A percentile compares a stretch with the other conserved stretches of the same genome.
Conservation (phyloP, 2,797 vertebrate species). For the Neopelma chrysocephalum region DNA sequence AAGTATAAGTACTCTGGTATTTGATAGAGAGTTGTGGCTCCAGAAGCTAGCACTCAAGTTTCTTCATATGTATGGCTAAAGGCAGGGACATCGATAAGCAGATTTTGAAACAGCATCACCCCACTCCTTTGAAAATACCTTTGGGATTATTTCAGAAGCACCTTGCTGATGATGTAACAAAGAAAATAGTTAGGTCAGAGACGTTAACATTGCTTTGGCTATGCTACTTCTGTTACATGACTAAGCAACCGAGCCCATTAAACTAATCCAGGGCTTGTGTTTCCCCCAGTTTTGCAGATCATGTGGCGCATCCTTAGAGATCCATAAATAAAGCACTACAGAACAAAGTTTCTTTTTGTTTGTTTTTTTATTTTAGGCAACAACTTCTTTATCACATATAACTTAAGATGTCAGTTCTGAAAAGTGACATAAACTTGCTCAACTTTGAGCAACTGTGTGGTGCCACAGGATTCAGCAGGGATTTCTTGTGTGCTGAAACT, state of each 20-base stretch:
- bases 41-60: slow-evolving; percentile 24
- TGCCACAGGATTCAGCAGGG: neutral
- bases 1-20: slow-evolving; percentile 59
- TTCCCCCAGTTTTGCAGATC: slow-evolving; percentile 4
- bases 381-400: neutral
- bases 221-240: slow-evolving; percentile 36
- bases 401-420: neutral
- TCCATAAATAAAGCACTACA: neutral
- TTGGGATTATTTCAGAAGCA: slow-evolving; percentile 61
- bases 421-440: neutral
- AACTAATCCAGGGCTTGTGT: neutral
- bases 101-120: slow-evolving; percentile 33
- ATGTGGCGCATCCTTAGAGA: neutral
- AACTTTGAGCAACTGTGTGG: neutral
- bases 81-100: neutral
- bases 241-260: slow-evolving; percentile 5
- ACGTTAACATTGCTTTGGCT: slow-evolving; percentile 60
- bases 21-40: slow-evolving; percentile 53
- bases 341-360: neutral
- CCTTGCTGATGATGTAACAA: slow-evolving; percentile 60
- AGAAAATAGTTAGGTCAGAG: slow-evolving; percentile 68
- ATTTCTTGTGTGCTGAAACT: neutral
- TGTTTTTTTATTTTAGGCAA: rapidly evolving
- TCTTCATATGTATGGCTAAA: slow-evolving; percentile 42
- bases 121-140: slow-evolving; percentile 63